Conservation (phyloP, 2,113 vertebrate species). For the Isichthys henryi region DNA sequence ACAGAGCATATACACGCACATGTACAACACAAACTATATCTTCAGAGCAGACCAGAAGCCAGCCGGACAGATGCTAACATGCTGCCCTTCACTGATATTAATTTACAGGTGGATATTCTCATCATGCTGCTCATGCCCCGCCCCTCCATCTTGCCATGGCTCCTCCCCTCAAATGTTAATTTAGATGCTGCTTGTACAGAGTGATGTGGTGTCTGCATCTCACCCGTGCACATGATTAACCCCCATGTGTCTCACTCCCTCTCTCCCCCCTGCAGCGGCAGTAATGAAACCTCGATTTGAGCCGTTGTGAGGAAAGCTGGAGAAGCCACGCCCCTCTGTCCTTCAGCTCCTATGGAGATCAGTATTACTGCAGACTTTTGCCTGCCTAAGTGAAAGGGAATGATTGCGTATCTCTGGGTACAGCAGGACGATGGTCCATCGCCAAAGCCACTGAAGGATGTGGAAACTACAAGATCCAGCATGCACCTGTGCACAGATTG, state of each 20-base stretch:
- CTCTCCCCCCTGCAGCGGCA: slow-evolving; percentile 61
- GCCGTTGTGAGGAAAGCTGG: slow-evolving; percentile 54
- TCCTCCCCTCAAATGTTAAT: background rate
- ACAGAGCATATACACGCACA: background rate
- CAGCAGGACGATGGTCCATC: background rate
- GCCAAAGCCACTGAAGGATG: slow-evolving; percentile 4
- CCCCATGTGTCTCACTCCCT: slow-evolving; percentile 26
- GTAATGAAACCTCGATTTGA: slow-evolving; percentile 89
- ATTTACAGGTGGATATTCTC: background rate
- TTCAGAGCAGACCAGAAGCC: background rate
- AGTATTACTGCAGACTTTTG: slow-evolving; percentile 30
- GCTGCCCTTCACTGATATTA: background rate
- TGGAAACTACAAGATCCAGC: slow-evolving; percentile 4
- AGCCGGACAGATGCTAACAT: background rate
- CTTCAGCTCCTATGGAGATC: slow-evolving; percentile 25
- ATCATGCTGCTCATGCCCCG: background rate
- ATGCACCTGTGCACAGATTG: background rate
- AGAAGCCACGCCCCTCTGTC: slow-evolving; percentile 22
- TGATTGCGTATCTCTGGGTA: background rate
- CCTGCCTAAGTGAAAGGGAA: slow-evolving; percentile 26
- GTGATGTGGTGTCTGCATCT: background rate
- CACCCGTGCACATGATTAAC: slow-evolving; percentile 18
- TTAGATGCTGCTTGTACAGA: background rate
- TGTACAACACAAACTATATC: background rate
- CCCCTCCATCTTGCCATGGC: background rate